Evolutionary conservation across 2,797 vertebrate species (phyloP).

Genomic region (Liparis tanakae): DNA sequence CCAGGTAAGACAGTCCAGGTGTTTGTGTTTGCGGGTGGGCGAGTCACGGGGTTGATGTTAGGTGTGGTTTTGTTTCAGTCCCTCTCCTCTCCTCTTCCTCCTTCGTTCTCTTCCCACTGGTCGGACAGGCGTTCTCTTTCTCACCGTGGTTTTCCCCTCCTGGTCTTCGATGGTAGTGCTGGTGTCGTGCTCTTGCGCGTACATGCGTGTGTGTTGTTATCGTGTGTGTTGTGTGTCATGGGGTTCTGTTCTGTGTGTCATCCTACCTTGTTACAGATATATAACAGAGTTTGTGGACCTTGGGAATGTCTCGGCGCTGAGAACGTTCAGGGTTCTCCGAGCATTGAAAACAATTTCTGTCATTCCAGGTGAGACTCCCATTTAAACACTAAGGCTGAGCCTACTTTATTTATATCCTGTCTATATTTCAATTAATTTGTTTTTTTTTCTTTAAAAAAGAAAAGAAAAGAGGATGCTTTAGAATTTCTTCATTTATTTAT

Average conservation of each 20-base stretch:
- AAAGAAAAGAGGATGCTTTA: slow-evolving; percentile 57
- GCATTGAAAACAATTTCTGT: slow-evolving; percentile 99
- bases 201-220: slow-evolving; percentile 84
- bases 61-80: slow-evolving; percentile 85
- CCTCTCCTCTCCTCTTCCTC: slow-evolving; percentile 69
- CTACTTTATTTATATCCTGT: slow-evolving; percentile 66
- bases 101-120: slow-evolving; percentile 70
- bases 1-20: slow-evolving; percentile 87
- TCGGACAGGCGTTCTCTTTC: slow-evolving; percentile 81
- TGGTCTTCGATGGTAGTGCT: slow-evolving; percentile 80
- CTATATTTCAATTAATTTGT: slow-evolving; percentile 61
- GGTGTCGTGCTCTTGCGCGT: slow-evolving; percentile 76
- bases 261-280: slow-evolving; percentile 99
- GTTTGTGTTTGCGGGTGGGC: slow-evolving; percentile 82
- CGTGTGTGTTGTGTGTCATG: slow-evolving; percentile 95
- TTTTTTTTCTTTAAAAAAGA: slow-evolving; percentile 16
- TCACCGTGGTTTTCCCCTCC: slow-evolving; percentile 88
- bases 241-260: slow-evolving; percentile 98
- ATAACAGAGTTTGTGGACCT: slow-evolving; percentile 99
- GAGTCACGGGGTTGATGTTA: slow-evolving; percentile 92
- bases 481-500: slow-evolving; percentile 43
- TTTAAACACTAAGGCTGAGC: slow-evolving; percentile 88
- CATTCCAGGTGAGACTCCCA: slow-evolving; percentile 99
- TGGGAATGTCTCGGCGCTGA: slow-evolving; percentile 99
- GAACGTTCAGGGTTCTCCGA: slow-evolving; percentile 99